A percentile compares a stretch with the other conserved stretches of the same genome.
phyloP scores from a whole-genome alignment of 2,888 invertebrate species.

The Acleris literana region DNA sequence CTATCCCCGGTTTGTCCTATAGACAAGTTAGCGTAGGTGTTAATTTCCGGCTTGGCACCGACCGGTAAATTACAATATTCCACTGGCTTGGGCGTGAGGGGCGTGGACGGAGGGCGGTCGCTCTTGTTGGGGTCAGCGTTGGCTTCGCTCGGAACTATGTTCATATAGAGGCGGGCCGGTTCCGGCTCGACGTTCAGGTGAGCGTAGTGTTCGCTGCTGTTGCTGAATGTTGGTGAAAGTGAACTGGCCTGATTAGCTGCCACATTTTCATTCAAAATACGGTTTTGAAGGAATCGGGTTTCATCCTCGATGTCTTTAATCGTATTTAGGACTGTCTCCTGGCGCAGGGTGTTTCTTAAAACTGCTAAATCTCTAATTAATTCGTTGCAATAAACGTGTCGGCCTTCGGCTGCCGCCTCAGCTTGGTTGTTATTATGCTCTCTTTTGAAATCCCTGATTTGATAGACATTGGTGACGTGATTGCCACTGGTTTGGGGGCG shows the following conservation, averaged over 20 bases:
- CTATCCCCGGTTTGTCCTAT: conserved; percentile 65
- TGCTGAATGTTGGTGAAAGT: conserved; percentile 74
- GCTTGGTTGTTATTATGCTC: conserved; percentile 79
- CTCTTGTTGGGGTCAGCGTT: conserved; percentile 53
- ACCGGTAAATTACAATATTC: conserved; percentile 71
- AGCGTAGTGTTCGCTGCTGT: conserved; percentile 77
- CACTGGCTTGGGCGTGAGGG: conserved; percentile 68
- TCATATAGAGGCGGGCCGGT: conserved; percentile 71
- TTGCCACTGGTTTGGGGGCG: conserved; percentile 62
- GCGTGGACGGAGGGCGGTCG: conserved; percentile 64
- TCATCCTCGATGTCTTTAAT: conserved; percentile 75
- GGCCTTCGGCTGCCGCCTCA: conserved; percentile 53
- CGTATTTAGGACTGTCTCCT: conserved; percentile 65
- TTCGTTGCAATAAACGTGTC: conserved; percentile 75
- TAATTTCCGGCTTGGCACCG: conserved; percentile 61
- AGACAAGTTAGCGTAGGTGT: conserved; percentile 73
- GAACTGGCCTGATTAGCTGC: conserved; percentile 49
- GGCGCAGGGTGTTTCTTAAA: conserved; percentile 65
- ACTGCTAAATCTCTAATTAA: conserved; percentile 72
- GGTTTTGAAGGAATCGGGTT: conserved; percentile 63
- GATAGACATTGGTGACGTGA: conserved; percentile 82
- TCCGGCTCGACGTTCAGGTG: conserved; percentile 72
- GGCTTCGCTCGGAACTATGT: conserved; percentile 64
- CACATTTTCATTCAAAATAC: conserved; percentile 60
- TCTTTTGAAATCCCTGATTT: conserved; percentile 80